phyloP scores from a whole-genome alignment of 2,888 invertebrate genomes.

The Chaitophorus viminalis region DNA sequence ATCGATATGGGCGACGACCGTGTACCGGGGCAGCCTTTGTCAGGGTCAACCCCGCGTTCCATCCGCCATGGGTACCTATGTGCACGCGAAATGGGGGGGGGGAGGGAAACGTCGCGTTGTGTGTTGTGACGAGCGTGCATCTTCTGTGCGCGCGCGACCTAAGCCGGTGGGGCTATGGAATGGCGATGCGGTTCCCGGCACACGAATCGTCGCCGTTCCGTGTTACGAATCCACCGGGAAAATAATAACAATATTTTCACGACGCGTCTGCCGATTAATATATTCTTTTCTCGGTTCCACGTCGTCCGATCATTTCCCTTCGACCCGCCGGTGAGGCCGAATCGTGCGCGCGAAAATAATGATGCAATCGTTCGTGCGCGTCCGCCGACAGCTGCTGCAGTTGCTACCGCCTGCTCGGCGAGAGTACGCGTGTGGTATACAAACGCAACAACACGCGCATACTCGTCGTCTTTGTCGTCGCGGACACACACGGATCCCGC shows the following conservation, averaged over 20 bases:
- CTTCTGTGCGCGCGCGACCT: no score
- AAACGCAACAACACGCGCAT: background rate
- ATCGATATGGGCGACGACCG: slow-evolving; percentile 43
- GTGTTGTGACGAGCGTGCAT: no score
- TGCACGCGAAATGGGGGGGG: background rate
- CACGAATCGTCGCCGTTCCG: no score
- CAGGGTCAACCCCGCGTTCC: slow-evolving; percentile 43
- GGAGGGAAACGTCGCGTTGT: no score
- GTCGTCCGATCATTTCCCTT: no score
- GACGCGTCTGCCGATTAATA: no score
- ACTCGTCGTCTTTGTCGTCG: background rate
- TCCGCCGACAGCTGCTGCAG: background rate
- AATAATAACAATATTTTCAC: no score
- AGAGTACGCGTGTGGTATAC: background rate
- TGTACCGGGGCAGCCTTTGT: slow-evolving; percentile 30
- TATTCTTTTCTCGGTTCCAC: no score
- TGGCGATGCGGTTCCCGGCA: no score
- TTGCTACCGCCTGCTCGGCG: background rate
- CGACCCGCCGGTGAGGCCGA: background rate
- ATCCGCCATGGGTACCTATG: background rate
- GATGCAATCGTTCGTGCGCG: background rate
- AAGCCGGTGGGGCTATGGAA: no score
- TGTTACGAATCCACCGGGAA: no score
- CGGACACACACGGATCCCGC: background rate
- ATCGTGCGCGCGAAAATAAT: background rate